Conservation (phyloP, 2,797 vertebrate species). For the Lepilemur septentrionalis region DNA sequence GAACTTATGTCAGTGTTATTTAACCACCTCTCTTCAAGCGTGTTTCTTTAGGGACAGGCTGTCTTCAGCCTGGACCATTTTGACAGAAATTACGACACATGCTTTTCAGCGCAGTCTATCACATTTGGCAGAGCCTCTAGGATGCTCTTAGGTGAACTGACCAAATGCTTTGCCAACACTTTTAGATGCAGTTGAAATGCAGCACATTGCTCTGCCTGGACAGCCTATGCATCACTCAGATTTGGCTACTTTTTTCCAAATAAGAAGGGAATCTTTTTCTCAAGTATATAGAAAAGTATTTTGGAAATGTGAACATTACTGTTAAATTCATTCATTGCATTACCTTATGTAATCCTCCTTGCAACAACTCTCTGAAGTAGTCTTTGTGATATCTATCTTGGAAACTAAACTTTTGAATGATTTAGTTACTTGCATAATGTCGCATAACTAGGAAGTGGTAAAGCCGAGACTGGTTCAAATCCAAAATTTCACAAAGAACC, state of each 20-base stretch:
- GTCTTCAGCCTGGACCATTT: neutral
- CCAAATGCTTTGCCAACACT: constrained; percentile 49
- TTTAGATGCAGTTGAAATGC: neutral
- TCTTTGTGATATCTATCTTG: neutral
- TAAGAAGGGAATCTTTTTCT: neutral
- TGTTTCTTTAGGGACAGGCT: neutral
- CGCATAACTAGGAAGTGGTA: neutral
- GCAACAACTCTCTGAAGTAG: neutral
- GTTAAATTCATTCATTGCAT: neutral
- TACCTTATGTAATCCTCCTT: neutral
- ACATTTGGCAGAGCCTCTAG: constrained; percentile 40
- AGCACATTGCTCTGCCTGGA: neutral
- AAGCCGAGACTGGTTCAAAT: neutral
- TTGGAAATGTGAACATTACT: constrained; percentile 62
- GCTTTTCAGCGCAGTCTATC: constrained; percentile 23
- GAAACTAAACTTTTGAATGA: neutral
- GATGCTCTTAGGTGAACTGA: constrained; percentile 6
- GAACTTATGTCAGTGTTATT: neutral
- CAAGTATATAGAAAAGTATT: neutral
- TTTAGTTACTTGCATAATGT: neutral
- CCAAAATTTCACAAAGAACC: neutral
- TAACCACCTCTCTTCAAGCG: neutral
- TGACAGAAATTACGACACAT: constrained; percentile 21
- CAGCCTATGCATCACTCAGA: constrained; percentile 43
- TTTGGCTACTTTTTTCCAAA: neutral